Base-by-base conservation (phyloP, 2,113 vertebrate genomes). In the Trematomus loennbergii region DNA sequence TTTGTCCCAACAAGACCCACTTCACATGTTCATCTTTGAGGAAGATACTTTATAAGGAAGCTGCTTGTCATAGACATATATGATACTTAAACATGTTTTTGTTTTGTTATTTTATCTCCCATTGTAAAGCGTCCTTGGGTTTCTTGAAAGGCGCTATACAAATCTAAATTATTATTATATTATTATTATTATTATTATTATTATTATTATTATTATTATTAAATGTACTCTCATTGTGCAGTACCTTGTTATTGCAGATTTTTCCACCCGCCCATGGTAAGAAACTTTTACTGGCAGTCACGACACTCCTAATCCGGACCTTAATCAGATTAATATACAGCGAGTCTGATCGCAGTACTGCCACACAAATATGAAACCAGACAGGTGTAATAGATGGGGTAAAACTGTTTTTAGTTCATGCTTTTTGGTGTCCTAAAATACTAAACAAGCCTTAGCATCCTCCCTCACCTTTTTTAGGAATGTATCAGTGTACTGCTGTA, bases 311-410 rank as follows among this genome's bases (percentile, higher is more conserved):
- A 54, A 84, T 63, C 8, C 0, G 29, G 61, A 72, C 60, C 60
- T 69, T 67, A 82, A 83, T 75, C 69, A 45, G 74, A 9, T n/a
- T 29, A 10, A 63, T 58, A 77, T 87, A 54, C 67, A 36, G 22
- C 1, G 8, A 78, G 55, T 2, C 68, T 62, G 25, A 76, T 75
- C 53, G 33, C 78, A 69, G 25, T 36, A 58, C n/a, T 61, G 77
- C 49, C 18, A 50, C n/a, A 43, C 50, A 54, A 36, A 43, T 12
- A 70, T 12, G 1, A 9, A 70, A 5, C 45, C 43, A 9, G 0
- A 15, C 1, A 15, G 16, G 3, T 58, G 43, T 48, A 17, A 3
- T 10, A 4, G 22, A 61, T 3, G 10, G 2, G n/a, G 4, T 40
- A 36, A 40, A 2, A 10, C 18, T 10, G 49, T 49, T 20, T 3